These are phyloP conservation scores for Tetraodon nigroviridis DNA, from an alignment of 2,113 vertebrate species.

Conservation along the genomic window DNA sequence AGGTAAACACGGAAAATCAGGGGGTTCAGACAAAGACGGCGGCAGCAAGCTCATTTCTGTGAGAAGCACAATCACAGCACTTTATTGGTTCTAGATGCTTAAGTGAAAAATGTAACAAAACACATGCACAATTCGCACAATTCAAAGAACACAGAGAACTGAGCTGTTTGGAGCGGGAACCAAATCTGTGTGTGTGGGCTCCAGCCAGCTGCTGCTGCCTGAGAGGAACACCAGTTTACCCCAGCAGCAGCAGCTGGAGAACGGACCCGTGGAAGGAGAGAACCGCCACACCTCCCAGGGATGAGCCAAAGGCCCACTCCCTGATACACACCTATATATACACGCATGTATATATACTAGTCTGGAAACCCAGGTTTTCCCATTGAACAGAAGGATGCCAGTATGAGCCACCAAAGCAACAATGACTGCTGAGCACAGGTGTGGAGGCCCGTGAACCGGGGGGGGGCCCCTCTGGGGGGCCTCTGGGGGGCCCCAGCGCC, in stretches of 20 bases:
- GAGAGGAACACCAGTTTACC: constrained; percentile 73
- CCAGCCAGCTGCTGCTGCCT: constrained; percentile 66
- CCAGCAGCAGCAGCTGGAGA: neutral
- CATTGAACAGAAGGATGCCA: constrained; percentile 73
- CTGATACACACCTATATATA: constrained; percentile 28
- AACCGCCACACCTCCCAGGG: constrained; percentile 11
- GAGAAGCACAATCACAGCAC: constrained; percentile 98
- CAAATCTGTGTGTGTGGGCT: constrained; percentile 65
- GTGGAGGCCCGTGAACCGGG: too few species aligned
- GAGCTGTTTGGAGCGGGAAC: constrained; percentile 68
- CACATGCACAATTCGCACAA: constrained; percentile 72
- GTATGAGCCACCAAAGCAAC: constrained; percentile 86
- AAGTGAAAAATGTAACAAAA: constrained; percentile 85
- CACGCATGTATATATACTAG: constrained; percentile 73
- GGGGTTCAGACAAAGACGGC: constrained; percentile 7
- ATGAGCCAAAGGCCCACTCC: constrained; percentile 35
- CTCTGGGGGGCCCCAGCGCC: constrained; percentile 79
- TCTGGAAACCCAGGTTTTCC: constrained; percentile 84
- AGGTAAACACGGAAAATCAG: too few species aligned
- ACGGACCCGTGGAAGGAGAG: too few species aligned
- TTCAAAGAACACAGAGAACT: constrained; percentile 90
- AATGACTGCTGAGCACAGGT: constrained; percentile 89
- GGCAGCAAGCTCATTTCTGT: constrained; percentile 49
- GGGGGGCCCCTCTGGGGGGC: too few species aligned
- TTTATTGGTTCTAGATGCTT: constrained; percentile 97